Conservation (phyloP, 2,888 invertebrate species). For the Cephus rjabovi region DNA sequence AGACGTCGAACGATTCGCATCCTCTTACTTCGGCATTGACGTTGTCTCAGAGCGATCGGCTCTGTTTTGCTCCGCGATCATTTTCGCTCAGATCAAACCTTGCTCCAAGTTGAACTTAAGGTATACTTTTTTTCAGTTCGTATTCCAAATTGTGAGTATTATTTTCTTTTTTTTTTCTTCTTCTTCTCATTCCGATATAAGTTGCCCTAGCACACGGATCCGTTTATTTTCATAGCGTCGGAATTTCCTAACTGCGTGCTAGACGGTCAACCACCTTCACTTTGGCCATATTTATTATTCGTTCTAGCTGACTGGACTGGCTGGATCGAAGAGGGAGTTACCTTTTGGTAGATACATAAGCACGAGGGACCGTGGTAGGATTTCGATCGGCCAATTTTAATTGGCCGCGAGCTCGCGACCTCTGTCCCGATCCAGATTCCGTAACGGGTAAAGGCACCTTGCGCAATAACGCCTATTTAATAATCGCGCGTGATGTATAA, state of each 20-base stretch:
- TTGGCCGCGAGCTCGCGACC: constrained; percentile 13
- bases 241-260: background rate
- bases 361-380: background rate
- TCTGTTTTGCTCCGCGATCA: background rate
- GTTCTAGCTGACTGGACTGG: background rate
- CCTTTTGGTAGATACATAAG: background rate
- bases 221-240: background rate
- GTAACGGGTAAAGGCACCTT: constrained; percentile 17
- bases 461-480: constrained; percentile 39
- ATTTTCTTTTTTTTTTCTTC: background rate
- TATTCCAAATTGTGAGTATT: background rate
- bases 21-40: background rate
- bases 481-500: constrained; percentile 48
- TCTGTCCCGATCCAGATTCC: constrained; percentile 22
- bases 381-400: constrained; percentile 1
- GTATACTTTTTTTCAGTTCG: background rate
- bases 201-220: background rate
- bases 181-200: background rate
- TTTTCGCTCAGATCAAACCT: background rate
- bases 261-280: background rate
- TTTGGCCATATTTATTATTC: background rate
- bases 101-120: background rate
- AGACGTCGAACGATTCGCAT: constrained; percentile 11
- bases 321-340: background rate
- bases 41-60: background rate